A percentile compares a stretch with the other conserved stretches of the same genome.
Conservation (phyloP, 2,113 vertebrate genomes). For the Lasiurus borealis region DNA sequence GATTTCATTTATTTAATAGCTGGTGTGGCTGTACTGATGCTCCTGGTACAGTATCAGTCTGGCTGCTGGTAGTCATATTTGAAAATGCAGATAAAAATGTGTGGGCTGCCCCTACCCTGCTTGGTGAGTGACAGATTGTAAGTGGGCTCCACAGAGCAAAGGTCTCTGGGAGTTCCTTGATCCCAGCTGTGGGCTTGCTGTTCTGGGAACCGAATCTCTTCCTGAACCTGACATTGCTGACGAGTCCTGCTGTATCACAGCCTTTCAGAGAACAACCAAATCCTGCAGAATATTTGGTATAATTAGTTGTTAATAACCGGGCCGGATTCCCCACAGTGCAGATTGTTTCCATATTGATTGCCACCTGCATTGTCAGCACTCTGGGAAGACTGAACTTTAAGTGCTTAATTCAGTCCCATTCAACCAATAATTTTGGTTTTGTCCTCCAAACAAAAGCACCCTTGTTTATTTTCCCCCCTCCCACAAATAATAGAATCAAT, state of each 20-base stretch:
- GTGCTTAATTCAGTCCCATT: slow-evolving; percentile 86
- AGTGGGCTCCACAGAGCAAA: neutral
- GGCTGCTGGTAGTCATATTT: neutral
- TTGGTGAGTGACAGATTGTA: neutral
- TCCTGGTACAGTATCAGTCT: neutral
- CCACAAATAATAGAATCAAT: slow-evolving; percentile 85
- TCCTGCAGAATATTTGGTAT: slow-evolving; percentile 79
- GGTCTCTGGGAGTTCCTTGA: neutral
- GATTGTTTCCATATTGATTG: slow-evolving; percentile 88
- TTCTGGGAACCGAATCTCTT: neutral
- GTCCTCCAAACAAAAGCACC: slow-evolving; percentile 80
- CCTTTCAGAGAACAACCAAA: slow-evolving; percentile 69
- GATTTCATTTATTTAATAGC: neutral
- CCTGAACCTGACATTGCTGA: neutral
- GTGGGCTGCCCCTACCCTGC: neutral
- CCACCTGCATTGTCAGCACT: slow-evolving; percentile 84
- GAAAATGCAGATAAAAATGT: neutral
- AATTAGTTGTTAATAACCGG: slow-evolving; percentile 86
- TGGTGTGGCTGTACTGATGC: too few species aligned
- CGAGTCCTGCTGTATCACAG: neutral
- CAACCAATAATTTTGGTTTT: slow-evolving; percentile 85
- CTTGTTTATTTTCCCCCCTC: slow-evolving; percentile 76
- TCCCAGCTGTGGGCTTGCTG: neutral
- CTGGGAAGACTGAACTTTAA: slow-evolving; percentile 85
- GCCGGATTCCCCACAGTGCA: slow-evolving; percentile 71